Conservation (phyloP, 1,140 invertebrate genomes). For the roundworm (Caenorhabditis elegans) region DNA sequence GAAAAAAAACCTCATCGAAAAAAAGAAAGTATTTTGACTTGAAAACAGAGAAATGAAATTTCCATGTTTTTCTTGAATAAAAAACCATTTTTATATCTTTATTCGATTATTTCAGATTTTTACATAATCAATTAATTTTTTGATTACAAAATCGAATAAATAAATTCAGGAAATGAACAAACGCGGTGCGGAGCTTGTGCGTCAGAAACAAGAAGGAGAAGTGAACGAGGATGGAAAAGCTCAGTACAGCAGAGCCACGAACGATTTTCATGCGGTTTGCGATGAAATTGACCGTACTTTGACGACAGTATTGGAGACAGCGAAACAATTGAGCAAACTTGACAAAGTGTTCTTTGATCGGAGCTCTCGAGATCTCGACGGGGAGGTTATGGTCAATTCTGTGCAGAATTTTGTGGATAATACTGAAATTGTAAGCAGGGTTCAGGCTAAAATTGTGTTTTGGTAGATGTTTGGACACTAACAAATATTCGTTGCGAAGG, state of each 20-base stretch:
- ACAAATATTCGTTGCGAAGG: too few species aligned
- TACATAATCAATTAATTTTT: too few species aligned
- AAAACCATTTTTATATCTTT: too few species aligned
- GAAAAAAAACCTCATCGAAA: too few species aligned
- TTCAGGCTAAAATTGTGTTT: too few species aligned
- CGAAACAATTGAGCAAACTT: not conserved
- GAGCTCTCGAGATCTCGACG: not conserved
- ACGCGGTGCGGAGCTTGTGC: not conserved
- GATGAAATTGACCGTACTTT: not conserved
- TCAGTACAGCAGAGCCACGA: not conserved
- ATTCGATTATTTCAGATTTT: too few species aligned
- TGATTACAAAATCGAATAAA: not conserved
- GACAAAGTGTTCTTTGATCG: not conserved
- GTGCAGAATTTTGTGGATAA: not conserved
- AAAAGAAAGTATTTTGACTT: too few species aligned
- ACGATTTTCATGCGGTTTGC: conserved; percentile 9
- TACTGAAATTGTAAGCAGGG: not conserved
- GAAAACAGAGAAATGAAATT: too few species aligned
- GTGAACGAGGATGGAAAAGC: not conserved
- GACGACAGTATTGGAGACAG: not conserved
- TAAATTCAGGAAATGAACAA: conserved; percentile 4
- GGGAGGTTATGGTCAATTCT: not conserved
- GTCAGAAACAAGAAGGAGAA: not conserved
- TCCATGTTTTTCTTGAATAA: too few species aligned
- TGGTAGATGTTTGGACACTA: too few species aligned